A percentile compares a stretch with the other conserved stretches of the same genome.
Conservation (phyloP, 2,797 vertebrate genomes). For the Phoeniculus purpureus region DNA sequence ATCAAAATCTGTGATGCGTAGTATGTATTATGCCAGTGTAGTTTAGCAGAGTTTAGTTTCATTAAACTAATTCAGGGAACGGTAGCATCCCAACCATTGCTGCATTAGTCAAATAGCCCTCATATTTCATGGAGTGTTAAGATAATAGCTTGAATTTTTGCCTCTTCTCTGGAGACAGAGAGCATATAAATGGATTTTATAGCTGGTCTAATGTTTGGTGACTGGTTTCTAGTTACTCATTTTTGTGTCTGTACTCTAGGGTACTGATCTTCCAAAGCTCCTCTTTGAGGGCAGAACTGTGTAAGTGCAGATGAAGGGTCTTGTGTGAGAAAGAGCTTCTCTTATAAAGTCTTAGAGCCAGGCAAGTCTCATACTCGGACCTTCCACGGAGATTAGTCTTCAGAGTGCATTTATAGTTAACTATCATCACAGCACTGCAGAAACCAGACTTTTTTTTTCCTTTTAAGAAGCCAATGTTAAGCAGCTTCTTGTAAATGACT, state of each 20-base stretch:
- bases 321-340: neutral
- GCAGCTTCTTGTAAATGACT: no score
- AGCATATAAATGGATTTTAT: neutral
- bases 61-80: neutral
- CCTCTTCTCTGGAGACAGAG: slow-evolving; percentile 15
- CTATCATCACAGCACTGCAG: no score
- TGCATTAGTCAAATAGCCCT: neutral
- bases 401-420: no score
- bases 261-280: neutral
- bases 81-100: neutral
- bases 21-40: neutral
- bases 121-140: neutral
- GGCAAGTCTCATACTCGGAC: neutral
- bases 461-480: no score
- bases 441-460: no score
- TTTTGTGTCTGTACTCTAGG: neutral
- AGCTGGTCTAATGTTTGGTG: neutral
- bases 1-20: neutral
- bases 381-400: no score
- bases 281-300: neutral
- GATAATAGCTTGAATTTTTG: neutral
- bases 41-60: neutral
- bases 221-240: neutral
- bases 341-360: neutral
- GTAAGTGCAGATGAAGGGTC: neutral